These are phyloP conservation scores for Pseudomugil tenellus DNA, from an alignment of 2,797 vertebrate species.

Conservation along the genomic window DNA sequence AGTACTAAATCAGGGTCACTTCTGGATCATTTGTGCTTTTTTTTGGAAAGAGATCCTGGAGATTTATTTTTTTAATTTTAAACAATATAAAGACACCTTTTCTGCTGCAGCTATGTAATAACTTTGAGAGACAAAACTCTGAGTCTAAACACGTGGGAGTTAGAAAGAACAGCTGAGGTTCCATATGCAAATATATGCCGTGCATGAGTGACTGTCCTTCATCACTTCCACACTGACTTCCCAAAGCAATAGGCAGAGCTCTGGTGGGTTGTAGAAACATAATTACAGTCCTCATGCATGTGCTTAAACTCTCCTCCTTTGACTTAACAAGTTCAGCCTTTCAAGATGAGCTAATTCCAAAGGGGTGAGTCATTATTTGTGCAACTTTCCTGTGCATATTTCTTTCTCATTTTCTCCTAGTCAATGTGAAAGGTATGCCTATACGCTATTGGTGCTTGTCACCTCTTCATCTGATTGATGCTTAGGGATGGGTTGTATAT, in stretches of 20 bases:
- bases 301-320: constrained; percentile 46
- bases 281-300: constrained; percentile 55
- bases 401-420: not conserved
- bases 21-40: not conserved
- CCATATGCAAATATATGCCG: constrained; percentile 54
- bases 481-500: not conserved
- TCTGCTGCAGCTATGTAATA: constrained; percentile 1
- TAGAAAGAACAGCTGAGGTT: constrained; percentile 12
- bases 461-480: not conserved
- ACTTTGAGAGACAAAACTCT: constrained; percentile 5
- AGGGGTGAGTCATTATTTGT: not conserved
- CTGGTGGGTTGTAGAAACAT: constrained; percentile 52
- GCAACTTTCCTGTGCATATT: constrained; percentile 16
- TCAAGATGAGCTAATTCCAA: constrained; percentile 22
- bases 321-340: constrained; percentile 45
- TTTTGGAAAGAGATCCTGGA: not conserved
- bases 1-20: not conserved
- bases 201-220: constrained; percentile 42
- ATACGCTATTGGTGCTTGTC: too few species aligned
- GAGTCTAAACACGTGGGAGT: constrained; percentile 8
- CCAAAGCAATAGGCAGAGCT: constrained; percentile 21
- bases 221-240: constrained; percentile 46
- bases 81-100: not conserved
- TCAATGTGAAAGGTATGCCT: not conserved
- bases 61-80: not conserved